A percentile compares a stretch with the other conserved stretches of the same genome.
phyloP scores from a whole-genome alignment of 2,113 vertebrate genomes.

The Tinamus guttatus region DNA sequence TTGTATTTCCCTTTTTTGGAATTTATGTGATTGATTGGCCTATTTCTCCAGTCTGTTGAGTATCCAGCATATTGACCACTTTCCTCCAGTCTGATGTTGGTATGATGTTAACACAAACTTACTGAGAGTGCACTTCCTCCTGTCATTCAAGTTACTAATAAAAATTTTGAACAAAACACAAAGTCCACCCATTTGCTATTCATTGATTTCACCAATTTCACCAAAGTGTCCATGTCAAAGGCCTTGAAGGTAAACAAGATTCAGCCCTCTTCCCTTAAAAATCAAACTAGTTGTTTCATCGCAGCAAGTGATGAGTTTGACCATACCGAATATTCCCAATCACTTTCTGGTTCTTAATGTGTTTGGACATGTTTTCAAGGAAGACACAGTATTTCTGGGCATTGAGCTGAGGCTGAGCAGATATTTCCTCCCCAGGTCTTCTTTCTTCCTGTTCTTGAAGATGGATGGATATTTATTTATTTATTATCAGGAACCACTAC shows the following conservation, averaged over 20 bases:
- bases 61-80: background rate
- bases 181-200: too few relatives aligned
- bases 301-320: background rate
- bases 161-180: background rate
- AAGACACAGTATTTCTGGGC: background rate
- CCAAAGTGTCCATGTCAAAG: background rate
- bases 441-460: background rate
- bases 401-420: background rate
- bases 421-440: background rate
- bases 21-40: background rate
- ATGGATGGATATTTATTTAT: background rate
- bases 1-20: background rate
- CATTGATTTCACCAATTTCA: background rate
- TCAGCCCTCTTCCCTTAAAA: background rate
- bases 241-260: background rate
- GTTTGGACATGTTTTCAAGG: background rate
- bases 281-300: background rate
- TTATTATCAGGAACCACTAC: rapidly evolving
- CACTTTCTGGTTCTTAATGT: background rate
- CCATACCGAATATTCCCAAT: background rate
- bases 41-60: background rate
- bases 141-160: background rate
- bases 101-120: background rate
- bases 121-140: background rate
- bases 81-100: background rate